Percentiles rank a stretch among this genome's conserved stretches.
phyloP scores from a whole-genome alignment of 2,888 invertebrate species.

The Ichneumoninae sp. region DNA sequence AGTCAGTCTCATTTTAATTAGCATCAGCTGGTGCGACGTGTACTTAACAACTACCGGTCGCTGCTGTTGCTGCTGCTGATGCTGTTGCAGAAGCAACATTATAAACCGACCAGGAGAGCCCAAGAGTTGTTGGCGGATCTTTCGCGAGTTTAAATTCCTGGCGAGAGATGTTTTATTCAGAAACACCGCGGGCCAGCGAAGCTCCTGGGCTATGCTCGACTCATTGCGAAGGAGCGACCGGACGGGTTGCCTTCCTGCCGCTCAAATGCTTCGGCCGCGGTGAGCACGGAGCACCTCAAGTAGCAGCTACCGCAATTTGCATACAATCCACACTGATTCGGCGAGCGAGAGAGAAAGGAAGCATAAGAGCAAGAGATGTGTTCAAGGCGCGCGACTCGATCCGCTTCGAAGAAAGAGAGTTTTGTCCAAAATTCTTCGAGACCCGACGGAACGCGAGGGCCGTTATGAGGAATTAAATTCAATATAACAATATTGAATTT shows the following conservation, averaged over 20 bases:
- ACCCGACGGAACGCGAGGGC: no score
- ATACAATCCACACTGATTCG: conserved; percentile 80
- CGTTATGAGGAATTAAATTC: neutral
- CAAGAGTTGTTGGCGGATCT: conserved; percentile 64
- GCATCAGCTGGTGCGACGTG: conserved; percentile 83
- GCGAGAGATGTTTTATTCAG: conserved; percentile 83
- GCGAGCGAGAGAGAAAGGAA: conserved; percentile 49
- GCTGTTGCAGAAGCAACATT: conserved; percentile 52
- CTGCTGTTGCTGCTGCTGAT: conserved; percentile 53
- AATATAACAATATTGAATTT: neutral
- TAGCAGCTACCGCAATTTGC: conserved; percentile 83
- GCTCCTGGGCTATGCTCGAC: conserved; percentile 45
- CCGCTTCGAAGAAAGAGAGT: neutral
- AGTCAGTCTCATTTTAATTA: conserved; percentile 83
- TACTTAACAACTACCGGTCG: conserved; percentile 80
- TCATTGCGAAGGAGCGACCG: conserved; percentile 51
- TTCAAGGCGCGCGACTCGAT: conserved; percentile 17
- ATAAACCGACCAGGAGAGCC: conserved; percentile 42
- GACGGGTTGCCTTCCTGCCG: conserved; percentile 68
- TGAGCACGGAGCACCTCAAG: conserved; percentile 75
- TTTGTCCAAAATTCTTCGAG: neutral
- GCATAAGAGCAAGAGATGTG: conserved; percentile 22
- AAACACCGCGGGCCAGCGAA: conserved; percentile 81
- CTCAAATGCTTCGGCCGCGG: conserved; percentile 73
- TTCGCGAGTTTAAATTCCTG: conserved; percentile 79